Percentiles rank a stretch among this genome's conserved stretches.
These are phyloP conservation scores for Panulirus ornatus DNA, from an alignment of 1,140 invertebrate genomes.

Conservation along the genomic window DNA sequence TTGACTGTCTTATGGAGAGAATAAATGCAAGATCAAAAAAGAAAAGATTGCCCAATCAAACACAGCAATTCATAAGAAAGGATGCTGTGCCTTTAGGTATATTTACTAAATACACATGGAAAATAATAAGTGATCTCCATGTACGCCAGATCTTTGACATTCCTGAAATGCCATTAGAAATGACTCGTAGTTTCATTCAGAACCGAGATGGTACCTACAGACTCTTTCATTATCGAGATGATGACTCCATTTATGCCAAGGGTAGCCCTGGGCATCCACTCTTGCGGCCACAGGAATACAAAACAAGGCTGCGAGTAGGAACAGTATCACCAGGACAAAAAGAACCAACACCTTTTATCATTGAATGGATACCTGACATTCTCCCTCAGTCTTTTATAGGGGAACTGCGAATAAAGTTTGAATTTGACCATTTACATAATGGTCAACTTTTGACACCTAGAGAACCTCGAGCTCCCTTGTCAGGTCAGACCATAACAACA, in stretches of 20 bases:
- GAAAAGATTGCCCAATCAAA: constrained; percentile 84
- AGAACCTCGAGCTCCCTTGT: constrained; percentile 9
- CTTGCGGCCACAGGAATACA: constrained; percentile 84
- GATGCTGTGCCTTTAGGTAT: constrained; percentile 84
- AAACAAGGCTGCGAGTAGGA: constrained; percentile 87
- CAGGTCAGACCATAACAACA: constrained; percentile 30
- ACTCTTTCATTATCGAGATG: constrained; percentile 81
- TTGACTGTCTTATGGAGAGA: constrained; percentile 85
- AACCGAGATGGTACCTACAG: constrained; percentile 84
- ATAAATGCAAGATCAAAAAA: constrained; percentile 84
- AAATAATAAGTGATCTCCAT: constrained; percentile 86
- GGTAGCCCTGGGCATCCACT: constrained; percentile 79
- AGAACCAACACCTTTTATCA: constrained; percentile 85
- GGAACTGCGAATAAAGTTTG: constrained; percentile 84
- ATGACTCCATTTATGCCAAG: constrained; percentile 79
- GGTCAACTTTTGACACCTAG: constrained; percentile 77
- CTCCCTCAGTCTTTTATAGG: constrained; percentile 85
- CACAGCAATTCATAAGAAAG: constrained; percentile 81
- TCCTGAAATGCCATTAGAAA: constrained; percentile 82
- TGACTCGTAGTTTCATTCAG: constrained; percentile 84
- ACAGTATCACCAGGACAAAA: constrained; percentile 81
- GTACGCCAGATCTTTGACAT: constrained; percentile 89
- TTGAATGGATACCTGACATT: constrained; percentile 88
- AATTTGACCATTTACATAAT: constrained; percentile 83
- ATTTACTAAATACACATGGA: constrained; percentile 87